Base-by-base conservation (phyloP, 2,113 vertebrate species). In the Prochilodus magdalenae region DNA sequence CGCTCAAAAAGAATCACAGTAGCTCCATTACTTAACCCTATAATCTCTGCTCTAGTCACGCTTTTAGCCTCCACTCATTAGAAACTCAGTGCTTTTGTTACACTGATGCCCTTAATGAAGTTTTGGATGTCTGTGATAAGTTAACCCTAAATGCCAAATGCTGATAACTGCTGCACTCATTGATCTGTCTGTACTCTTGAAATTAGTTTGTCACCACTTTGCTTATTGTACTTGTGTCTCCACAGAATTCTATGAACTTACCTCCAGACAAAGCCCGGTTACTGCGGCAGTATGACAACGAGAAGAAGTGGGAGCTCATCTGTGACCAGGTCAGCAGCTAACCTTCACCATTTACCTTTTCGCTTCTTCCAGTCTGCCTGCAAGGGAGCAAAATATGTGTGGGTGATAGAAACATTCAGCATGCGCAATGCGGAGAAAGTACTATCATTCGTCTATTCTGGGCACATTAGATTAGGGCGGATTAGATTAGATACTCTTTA, bases 271-370 rank as follows among this genome's bases (percentile, higher is more conserved):
- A 99, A 90, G 98, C 98, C 16, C 94, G 98, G 80, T 93, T 99
- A 47, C 92, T 99, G 86, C 94, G 97, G 4, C 97, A 99, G 89
- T 99, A 99, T 15, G 98, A 99, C 94, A 99, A 96, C 13, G 98
- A 99, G 93, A 99, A 99, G 93, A 99, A 99, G 89, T 99, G 98
- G 98, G 98, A 99, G 86, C 95, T 99, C 84, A 97, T 99, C 89
- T 99, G 98, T 55, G 98, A 99, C 90, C 98, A 99, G 97, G 98
- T 99, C 91, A 78, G 86, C 26, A 27, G 24, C 73, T 36, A n/a
- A 20, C 36, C 40, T 44, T 44, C 51, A 30, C 26, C 13, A 22
- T 40, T 53, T 5, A 65, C 36, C 40, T 59, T 6, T 22, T 47
- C 30, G 6, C 3, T 69, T 44, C 47, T 51, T 57, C 24, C 49